Evolutionary conservation across 2,113 vertebrate genomes (phyloP).

Genomic region (Platanista minor): DNA sequence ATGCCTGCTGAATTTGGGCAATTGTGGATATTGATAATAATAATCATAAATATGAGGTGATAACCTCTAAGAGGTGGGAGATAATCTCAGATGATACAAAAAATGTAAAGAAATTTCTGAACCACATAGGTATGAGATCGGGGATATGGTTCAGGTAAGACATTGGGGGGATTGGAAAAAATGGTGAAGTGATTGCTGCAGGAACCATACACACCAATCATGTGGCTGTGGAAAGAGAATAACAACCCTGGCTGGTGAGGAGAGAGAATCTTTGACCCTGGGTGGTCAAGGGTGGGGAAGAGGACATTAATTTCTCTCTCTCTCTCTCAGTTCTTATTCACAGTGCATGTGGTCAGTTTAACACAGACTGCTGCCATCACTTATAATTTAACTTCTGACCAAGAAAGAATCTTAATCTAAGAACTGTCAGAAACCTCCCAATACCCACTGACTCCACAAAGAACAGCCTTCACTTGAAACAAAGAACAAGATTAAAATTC

Average conservation of each 20-base stretch:
- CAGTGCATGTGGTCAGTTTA: background rate
- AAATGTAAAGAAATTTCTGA: background rate
- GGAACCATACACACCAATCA: background rate
- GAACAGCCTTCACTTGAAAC: background rate
- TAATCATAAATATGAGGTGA: background rate
- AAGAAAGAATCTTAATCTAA: conserved; percentile 3
- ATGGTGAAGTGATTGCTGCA: background rate
- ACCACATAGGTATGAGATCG: background rate
- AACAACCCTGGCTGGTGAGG: background rate
- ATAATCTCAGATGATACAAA: background rate
- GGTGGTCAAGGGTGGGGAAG: background rate
- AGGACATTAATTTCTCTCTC: background rate
- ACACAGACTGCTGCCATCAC: background rate
- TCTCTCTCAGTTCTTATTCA: background rate
- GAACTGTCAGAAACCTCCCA: background rate
- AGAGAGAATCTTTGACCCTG: background rate
- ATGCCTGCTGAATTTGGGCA: background rate
- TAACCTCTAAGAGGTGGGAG: background rate
- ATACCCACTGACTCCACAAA: background rate
- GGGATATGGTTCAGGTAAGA: background rate
- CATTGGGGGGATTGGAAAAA: background rate
- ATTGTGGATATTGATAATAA: background rate
- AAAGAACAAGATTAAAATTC: conserved; percentile 15
- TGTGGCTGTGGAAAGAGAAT: background rate
- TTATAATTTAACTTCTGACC: background rate